Conservation (phyloP, 2,888 invertebrate genomes). For the Deladenus siricidicola region DNA sequence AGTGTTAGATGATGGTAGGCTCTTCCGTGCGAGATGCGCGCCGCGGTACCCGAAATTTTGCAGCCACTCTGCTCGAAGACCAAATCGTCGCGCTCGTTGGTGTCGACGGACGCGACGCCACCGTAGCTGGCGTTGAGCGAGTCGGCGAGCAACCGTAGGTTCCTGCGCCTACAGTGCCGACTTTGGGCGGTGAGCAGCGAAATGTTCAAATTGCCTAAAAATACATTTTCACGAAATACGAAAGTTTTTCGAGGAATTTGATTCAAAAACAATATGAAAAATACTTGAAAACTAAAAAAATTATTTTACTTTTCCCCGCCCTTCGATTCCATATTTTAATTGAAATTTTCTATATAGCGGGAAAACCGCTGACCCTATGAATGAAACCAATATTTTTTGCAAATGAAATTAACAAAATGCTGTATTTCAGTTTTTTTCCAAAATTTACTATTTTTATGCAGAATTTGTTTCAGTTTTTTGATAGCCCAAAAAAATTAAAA, state of each 20-base stretch:
- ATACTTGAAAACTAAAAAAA: too few relatives aligned
- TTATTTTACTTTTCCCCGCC: too few relatives aligned
- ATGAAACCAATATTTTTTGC: too few relatives aligned
- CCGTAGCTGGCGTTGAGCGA: conserved; percentile 61
- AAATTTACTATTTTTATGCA: not conserved
- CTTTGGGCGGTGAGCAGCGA: conserved; percentile 79
- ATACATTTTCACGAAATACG: not conserved
- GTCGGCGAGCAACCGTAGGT: conserved; percentile 75
- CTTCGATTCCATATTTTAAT: too few relatives aligned
- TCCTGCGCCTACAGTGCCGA: conserved; percentile 74
- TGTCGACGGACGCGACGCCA: not conserved
- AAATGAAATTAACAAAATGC: not conserved
- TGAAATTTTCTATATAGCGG: too few relatives aligned
- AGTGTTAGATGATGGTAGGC: conserved; percentile 98
- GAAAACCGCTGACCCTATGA: too few relatives aligned
- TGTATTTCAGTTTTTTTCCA: not conserved
- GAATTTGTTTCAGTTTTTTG: too few relatives aligned
- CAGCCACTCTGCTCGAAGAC: conserved; percentile 58
- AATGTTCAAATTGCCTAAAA: conserved; percentile 69
- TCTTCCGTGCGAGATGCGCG: conserved; percentile 75
- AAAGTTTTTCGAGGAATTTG: not conserved
- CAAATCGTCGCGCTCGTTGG: conserved; percentile 71
- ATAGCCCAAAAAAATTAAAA: not conserved
- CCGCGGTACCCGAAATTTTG: conserved; percentile 79
- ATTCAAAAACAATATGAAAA: too few relatives aligned